Base-by-base conservation (phyloP, 2,888 invertebrate genomes). In the Drosophila mimica region DNA sequence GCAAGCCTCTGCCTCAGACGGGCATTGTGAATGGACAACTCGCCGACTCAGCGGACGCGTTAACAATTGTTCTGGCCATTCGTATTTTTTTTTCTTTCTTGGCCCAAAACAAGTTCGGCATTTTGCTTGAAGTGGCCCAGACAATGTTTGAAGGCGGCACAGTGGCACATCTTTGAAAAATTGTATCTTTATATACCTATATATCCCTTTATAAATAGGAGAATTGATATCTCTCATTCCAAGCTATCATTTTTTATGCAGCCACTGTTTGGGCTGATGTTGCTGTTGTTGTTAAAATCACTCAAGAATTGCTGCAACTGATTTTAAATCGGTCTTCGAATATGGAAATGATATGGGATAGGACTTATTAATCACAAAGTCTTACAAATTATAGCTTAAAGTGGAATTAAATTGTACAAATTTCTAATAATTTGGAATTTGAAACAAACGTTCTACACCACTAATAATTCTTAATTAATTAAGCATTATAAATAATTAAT, bases 21-120 rank as follows among this genome's bases (percentile, higher is more conserved):
- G 36, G 54, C 73, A 88, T 84, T 72, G 74, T 84, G 89, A 84
- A 88, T 81, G 83, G 65, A 74, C 64, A 66, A 63, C 65, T 74
- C 34, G 80, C 76, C 72, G 74, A 89, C 74, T 89, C 74, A 73
- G 81, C 82, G 76, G 72, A 77, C 84, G 90, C 90, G 88, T 89
- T 82, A 89, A 88, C 91, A 88, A 88, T 89, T 91, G 88, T 89
- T 89, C 72, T 76, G 80, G 69, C 77, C 73, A 73, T 81, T 88
- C 75, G 70, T 2, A 25, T 69, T 71, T 69, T 76, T 79, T 48
- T 17, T 0, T 6, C n/a, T 38, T 38, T 56, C 28, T 73, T 67
- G 40, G 79, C 58, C 52, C 56, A 74, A 83, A 90, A 88, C 87
- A 88, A 88, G 89, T 88, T 90, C 87, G 84, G 84, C 68, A 68